Evolutionary conservation across 64 coral and sea anemone species (phyloP), one percentile per base, ranked within the genome.

Genomic region (Pocillopora verrucosa): DNA sequence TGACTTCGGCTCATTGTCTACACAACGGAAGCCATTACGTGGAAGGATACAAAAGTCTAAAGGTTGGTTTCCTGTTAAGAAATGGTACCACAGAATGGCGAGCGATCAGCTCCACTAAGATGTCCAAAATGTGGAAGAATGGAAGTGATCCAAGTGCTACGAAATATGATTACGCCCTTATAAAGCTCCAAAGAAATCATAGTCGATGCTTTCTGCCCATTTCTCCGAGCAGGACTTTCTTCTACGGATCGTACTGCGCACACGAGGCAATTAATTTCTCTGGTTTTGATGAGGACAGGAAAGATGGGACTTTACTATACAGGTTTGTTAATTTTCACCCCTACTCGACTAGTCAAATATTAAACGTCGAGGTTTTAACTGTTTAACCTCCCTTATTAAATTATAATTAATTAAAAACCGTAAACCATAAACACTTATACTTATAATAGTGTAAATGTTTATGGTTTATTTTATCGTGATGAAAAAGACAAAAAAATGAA

Each of bases 271-370:
- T 99, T 51, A 94, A 99, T 58, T 99, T 99, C n/a, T 93, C 97
- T 13, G 97, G 88, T 16, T 99, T 95, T 89, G 97, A 99, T 80
- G 97, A 99, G 30, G 97, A 99, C 45, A 99, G 95, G 35, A 84
- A 89, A 0, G 61, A 80, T 15, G 93, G 93, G n/a, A 99, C 97
- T 9, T 70, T 99, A 10, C 88, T 94, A 69, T 99, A 95, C 76
- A 93, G 97, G 97, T 99, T 90, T 63, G 72, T 60, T 79, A 16
- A 68, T 4, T 63, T 51, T 51, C 41, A 51, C 41, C 41, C 7
- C 7, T 4, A 51, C 41, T 51, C 41, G 41, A 51, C 7, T 4
- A 51, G 3, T 51, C 41, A 51, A 51, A 51, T 51, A 51, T 51
- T 51, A 51, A 51, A 51, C 41, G 7, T 30, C 30, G 30, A 30